Evolutionary conservation across 2,113 vertebrate genomes (phyloP), one percentile per base, ranked within the genome.

Genomic region (Buteo buteo): DNA sequence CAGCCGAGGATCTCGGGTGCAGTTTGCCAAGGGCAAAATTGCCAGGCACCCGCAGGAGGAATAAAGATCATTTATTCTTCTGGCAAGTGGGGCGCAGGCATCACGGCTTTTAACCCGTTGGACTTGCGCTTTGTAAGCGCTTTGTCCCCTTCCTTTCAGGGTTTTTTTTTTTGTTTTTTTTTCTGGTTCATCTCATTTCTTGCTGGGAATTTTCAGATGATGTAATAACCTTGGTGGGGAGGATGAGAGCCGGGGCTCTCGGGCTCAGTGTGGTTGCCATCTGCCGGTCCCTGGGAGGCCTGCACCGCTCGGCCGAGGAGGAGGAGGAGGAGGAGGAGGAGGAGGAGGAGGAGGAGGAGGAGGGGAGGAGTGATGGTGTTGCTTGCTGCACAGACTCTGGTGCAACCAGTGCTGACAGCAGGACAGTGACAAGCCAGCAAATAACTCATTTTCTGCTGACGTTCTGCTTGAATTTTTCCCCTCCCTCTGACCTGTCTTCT

Each of bases 221-320:
- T 94, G 96, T 97, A 97, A 94, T 97, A 96, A 97, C 93, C 94
- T 95, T 96, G 92, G 83, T 50, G 87, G 40, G 94, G 91, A 93
- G 88, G 91, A 28, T 82, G 64, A 78, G 94, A 26, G 66, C 81
- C 25, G 8, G 72, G 88, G 67, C 26, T 28, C 74, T 59, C 65
- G 81, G 84, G 58, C 64, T 73, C 42, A 59, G 32, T 72, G 83
- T 79, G 94, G 95, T 97, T 96, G 96, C 98, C 98, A 97, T 94
- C 98, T 98, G 96, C 97, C 7, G 98, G 95, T 95, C 79, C 62
- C 65, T 16, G 76, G 82, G 71, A 96, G 94, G 49, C 72, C 11
- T 91, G 93, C 91, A 96, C 9, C 49, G 34, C 81, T 72, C 31
- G 59, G 54, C 61, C 28, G 16, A 70, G 44, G 38, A 61, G 69